Base-by-base conservation (phyloP, 2,113 vertebrate species). In the Indri indri region DNA sequence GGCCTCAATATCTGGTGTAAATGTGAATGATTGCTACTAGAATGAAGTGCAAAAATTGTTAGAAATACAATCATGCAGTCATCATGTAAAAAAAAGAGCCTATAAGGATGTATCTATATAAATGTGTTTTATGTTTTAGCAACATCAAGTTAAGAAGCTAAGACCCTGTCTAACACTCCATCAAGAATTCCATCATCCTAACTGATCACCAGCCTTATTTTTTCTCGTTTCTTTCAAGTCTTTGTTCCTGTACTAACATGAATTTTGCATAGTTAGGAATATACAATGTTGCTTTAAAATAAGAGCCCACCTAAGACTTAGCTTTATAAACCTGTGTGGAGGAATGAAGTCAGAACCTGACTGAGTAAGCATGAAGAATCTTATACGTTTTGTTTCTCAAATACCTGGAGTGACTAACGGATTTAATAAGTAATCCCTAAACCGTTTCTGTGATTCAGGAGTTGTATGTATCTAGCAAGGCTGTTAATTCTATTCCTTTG, bases 21-120 rank as follows among this genome's bases (percentile, higher is more conserved):
- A 61, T 85, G n/a, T 84, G 71, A 96, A 93, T 92, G 84, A 95
- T 76, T 93, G 9, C n/a, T 95, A 77, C 14, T 76, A 92, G 82
- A 95, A 90, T 50, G 70, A 84, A 8, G 6, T 65, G 0, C 23
- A 73, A 40, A 6, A 3, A 1, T 93, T 83, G 25, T 93, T 88
- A 93, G 66, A 92, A 91, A 95, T 95, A 80, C 34, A 84, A 45
- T 90, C 61, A 73, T 59, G 16, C 65, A 87, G 50, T 90, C 20
- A 92, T 80, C 18, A 42, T 90, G 4, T 27, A 10, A 66, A 70
- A 80, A 68, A 82, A 57, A 65, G 54, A 70, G 10, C 20, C 47
- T 85, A 4, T 73, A 77, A 95, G 30, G 16, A 73, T 45, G 9
- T 96, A 85, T 88, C 14, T 76, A n/a, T 52, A 52, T 88, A 88